Evolutionary conservation across 2,888 invertebrate species (phyloP).

Genomic region (Dicyrtomina minuta): DNA sequence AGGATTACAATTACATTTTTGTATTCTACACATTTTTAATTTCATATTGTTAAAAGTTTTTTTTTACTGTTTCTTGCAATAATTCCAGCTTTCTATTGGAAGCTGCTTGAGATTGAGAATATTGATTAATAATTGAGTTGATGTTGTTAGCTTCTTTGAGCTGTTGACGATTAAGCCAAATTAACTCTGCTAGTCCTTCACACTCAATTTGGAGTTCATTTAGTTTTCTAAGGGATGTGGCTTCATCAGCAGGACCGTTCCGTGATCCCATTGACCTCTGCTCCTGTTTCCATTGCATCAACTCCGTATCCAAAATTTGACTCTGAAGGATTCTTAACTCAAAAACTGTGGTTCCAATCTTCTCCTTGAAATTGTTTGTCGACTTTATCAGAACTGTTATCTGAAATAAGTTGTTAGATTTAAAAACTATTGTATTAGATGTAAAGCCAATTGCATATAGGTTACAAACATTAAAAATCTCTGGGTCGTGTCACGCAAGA

Average conservation of each 20-base stretch:
- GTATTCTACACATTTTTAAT: not conserved
- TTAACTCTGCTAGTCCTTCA: not conserved
- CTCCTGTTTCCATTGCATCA: not conserved
- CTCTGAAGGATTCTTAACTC: not conserved
- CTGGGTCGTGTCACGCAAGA: too few relatives aligned
- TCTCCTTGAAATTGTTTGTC: not conserved
- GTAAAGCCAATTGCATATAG: too few relatives aligned
- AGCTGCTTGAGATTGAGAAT: not conserved
- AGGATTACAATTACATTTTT: not conserved
- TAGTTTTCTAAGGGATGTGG: constrained; percentile 59
- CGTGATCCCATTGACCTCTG: not conserved
- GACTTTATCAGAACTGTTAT: not conserved
- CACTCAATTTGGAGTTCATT: not conserved
- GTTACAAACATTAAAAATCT: too few relatives aligned
- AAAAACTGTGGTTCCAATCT: not conserved
- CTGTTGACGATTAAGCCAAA: not conserved
- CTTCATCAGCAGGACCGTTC: too few relatives aligned
- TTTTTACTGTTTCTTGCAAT: not conserved
- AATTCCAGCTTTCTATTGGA: not conserved
- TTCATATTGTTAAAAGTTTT: not conserved
- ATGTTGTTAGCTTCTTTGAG: not conserved
- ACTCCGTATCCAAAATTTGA: not conserved
- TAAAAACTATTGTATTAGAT: too few relatives aligned
- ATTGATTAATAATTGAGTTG: not conserved
- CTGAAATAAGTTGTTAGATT: too few relatives aligned